Base-by-base conservation (phyloP, 2,888 invertebrate genomes). In the Lasioglossum zephyrum region DNA sequence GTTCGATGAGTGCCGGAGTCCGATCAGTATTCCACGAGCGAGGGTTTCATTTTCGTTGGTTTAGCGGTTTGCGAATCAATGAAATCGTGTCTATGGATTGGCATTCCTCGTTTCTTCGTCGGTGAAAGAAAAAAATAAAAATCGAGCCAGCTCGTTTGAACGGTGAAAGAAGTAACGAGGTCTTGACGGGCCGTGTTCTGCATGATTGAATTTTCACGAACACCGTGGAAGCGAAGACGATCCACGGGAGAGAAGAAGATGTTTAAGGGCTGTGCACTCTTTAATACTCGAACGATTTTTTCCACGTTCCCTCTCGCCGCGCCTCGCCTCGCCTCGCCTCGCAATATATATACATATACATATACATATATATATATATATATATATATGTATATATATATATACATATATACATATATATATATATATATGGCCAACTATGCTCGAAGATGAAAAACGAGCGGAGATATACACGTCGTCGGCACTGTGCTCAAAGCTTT, bases 261-360 rank as follows among this genome's bases (percentile, higher is more conserved):
- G 47, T 80, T 84, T 77, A 85, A 84, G 77, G 77, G 31, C 84
- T 49, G 85, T n/a, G 53, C 84, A 49, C 76, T 47, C 85, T 76
- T 85, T 84, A 73, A 84, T 77, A 44, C 60, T 26, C 36, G 73
- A 79, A 60, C 77, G 79, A 77, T 85, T 84, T 74, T 49, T 73
- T 63, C 39, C 4, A 9, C 74, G 66, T 47, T 73, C 36, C 36
- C 31, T 13, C 36, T 31, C 41, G 36, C 53, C 39, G 0, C 26
- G 31, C 31, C 31, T 0, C 31, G 31, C 31, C 31, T 31, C 31
- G 31, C 31, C 31, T 31, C 31, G 31, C 31, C 31, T 31, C 31
- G 31, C n/a, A n/a, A n/a, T n/a, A n/a, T n/a, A n/a, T n/a, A n/a
- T n/a, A n/a, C n/a, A n/a, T n/a, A n/a, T n/a, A n/a, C n/a, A n/a